These are phyloP conservation scores for Caradrina clavipalpis DNA, from an alignment of 2,888 invertebrate species.

Conservation along the genomic window DNA sequence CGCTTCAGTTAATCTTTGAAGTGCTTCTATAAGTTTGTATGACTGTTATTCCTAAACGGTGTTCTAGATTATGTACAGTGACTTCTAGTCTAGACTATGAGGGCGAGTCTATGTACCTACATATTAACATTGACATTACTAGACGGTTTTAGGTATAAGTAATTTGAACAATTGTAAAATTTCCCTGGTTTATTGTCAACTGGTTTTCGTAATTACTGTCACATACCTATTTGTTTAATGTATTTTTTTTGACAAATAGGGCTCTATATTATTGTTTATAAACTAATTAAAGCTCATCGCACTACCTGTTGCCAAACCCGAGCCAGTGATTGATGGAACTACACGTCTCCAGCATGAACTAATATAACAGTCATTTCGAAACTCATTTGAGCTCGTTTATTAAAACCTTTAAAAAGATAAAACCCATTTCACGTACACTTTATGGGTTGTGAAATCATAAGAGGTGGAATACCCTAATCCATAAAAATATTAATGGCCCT, in stretches of 20 bases:
- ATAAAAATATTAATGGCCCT: constrained; percentile 65
- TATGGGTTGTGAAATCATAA: constrained; percentile 49
- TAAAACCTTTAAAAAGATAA: constrained; percentile 27
- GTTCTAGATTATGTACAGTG: constrained; percentile 2
- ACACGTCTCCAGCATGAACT: constrained; percentile 17
- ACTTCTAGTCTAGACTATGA: constrained; percentile 6
- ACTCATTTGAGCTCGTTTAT: constrained; percentile 8
- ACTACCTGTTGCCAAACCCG: constrained; percentile 24
- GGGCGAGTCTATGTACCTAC: background rate
- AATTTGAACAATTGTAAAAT: background rate
- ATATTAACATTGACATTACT: constrained; percentile 6
- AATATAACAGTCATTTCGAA: constrained; percentile 18
- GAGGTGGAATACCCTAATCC: constrained; percentile 50
- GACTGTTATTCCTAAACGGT: constrained; percentile 14
- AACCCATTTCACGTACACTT: constrained; percentile 23
- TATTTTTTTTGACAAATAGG: background rate
- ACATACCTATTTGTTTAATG: background rate
- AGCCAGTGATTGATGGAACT: constrained; percentile 24
- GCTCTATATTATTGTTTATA: constrained; percentile 8
- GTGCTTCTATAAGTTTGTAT: constrained; percentile 19
- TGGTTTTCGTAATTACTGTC: background rate
- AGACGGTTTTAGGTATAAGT: background rate
- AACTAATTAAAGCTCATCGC: constrained; percentile 17
- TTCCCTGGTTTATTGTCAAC: background rate
- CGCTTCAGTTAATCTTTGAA: constrained; percentile 32